phyloP scores from a whole-genome alignment of 2,113 vertebrate genomes.

The Octodon degus region DNA sequence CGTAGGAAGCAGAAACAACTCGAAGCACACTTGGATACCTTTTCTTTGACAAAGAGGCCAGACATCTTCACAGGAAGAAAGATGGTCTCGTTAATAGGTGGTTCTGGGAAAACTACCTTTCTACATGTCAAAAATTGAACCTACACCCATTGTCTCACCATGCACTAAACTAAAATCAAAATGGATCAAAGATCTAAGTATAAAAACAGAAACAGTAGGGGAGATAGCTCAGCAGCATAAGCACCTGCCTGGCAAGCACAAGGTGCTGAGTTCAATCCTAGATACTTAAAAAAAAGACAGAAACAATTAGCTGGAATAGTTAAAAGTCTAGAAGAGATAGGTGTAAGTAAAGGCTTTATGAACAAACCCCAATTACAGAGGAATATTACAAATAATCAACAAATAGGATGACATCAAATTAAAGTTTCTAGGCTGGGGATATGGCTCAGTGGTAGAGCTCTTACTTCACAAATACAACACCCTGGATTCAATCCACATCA shows the following conservation, averaged over 20 bases:
- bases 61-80: neutral
- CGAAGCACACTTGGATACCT: neutral
- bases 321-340: neutral
- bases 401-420: neutral
- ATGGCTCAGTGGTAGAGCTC: no score
- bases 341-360: neutral
- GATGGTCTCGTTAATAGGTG: neutral
- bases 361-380: neutral
- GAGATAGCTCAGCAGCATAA: no score
- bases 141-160: neutral
- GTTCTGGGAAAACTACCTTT: neutral
- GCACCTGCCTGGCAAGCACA: no score
- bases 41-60: neutral
- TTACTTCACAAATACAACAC: no score
- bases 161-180: neutral
- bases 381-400: neutral
- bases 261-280: no score
- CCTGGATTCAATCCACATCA: no score
- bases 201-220: neutral
- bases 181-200: neutral
- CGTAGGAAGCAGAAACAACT: no score
- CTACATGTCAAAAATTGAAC: neutral
- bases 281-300: neutral
- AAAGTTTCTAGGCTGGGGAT: neutral
- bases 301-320: neutral